A percentile compares a stretch with the other conserved stretches of the same genome.
Evolutionary conservation across 1,140 invertebrate genomes (phyloP).

Genomic region (Patella vulgata): DNA sequence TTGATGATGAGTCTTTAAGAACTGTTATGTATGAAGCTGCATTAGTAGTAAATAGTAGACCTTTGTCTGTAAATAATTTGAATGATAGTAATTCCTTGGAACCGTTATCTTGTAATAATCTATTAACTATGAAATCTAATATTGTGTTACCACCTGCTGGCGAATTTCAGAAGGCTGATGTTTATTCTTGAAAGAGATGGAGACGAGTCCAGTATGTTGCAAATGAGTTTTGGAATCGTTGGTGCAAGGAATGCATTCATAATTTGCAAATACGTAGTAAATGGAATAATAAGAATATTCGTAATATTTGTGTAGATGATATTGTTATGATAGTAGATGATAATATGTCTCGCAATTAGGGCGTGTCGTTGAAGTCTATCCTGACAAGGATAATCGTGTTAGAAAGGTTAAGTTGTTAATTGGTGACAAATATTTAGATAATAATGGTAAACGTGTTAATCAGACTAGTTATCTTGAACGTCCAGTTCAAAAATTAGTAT

Average conservation of each 20-base stretch:
- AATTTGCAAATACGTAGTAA: slow-evolving; percentile 15
- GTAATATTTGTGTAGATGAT: slow-evolving; percentile 10
- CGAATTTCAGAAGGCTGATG: slow-evolving; percentile 13
- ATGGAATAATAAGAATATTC: slow-evolving; percentile 7
- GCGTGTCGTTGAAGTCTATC: not conserved
- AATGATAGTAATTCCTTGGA: slow-evolving; percentile 10
- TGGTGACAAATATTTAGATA: not conserved
- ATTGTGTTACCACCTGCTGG: slow-evolving; percentile 18
- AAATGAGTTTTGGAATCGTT: slow-evolving; percentile 28
- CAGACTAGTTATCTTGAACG: too few species aligned
- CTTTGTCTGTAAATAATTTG: slow-evolving; percentile 9
- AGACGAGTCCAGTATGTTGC: slow-evolving; percentile 23
- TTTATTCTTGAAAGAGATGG: slow-evolving; percentile 22
- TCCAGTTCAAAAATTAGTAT: slow-evolving; percentile 8
- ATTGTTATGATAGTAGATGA: slow-evolving; percentile 17
- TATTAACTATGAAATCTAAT: slow-evolving; percentile 23
- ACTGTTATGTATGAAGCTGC: slow-evolving; percentile 22
- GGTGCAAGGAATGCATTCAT: slow-evolving; percentile 13
- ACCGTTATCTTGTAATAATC: slow-evolving; percentile 24
- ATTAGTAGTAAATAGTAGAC: slow-evolving; percentile 20
- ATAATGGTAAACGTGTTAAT: not conserved
- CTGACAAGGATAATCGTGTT: slow-evolving; percentile 4
- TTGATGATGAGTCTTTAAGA: slow-evolving; percentile 15
- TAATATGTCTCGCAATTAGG: slow-evolving; percentile 18
- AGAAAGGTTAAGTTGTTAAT: slow-evolving; percentile 3